These are phyloP conservation scores for Myripristis murdjan DNA, from an alignment of 2,797 vertebrate species.

Conservation along the genomic window DNA sequence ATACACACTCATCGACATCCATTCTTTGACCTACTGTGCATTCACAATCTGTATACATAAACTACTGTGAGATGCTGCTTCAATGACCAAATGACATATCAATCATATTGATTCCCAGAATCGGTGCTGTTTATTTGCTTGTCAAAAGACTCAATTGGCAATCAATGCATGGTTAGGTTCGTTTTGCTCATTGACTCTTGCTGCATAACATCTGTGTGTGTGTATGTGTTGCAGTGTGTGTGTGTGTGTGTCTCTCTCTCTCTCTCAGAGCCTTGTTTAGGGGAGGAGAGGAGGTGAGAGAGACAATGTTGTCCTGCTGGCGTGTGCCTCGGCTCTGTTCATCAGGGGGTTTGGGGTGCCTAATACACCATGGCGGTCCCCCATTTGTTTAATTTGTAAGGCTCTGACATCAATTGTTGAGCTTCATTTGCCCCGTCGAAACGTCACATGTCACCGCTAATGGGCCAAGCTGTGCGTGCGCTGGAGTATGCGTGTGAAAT, in stretches of 20 bases:
- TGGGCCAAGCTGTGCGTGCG: slow-evolving; percentile 81
- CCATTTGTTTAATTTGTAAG: slow-evolving; percentile 91
- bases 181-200: slow-evolving; percentile 74
- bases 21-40: slow-evolving; percentile 53
- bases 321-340: slow-evolving; percentile 82
- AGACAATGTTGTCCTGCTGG: slow-evolving; percentile 83
- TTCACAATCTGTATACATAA: slow-evolving; percentile 46
- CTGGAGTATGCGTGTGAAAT: slow-evolving; percentile 46
- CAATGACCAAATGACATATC: slow-evolving; percentile 60
- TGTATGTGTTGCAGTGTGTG: no score
- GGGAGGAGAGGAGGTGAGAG: slow-evolving; percentile 55
- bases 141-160: slow-evolving; percentile 79
- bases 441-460: slow-evolving; percentile 88
- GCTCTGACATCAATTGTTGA: slow-evolving; percentile 91
- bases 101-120: slow-evolving; percentile 74
- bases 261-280: slow-evolving; percentile 57
- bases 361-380: slow-evolving; percentile 87
- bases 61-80: slow-evolving; percentile 37
- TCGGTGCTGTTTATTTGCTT: slow-evolving; percentile 80
- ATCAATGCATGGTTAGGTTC: slow-evolving; percentile 77
- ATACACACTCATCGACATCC: slow-evolving; percentile 50
- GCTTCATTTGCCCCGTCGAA: slow-evolving; percentile 88
- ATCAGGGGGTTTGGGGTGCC: slow-evolving; percentile 86
- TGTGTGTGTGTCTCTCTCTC: slow-evolving; percentile 16
- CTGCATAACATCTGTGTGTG: slow-evolving; percentile 9